These are phyloP conservation scores for Drosophila phalerata DNA, from an alignment of 2,888 invertebrate genomes.

Conservation along the genomic window DNA sequence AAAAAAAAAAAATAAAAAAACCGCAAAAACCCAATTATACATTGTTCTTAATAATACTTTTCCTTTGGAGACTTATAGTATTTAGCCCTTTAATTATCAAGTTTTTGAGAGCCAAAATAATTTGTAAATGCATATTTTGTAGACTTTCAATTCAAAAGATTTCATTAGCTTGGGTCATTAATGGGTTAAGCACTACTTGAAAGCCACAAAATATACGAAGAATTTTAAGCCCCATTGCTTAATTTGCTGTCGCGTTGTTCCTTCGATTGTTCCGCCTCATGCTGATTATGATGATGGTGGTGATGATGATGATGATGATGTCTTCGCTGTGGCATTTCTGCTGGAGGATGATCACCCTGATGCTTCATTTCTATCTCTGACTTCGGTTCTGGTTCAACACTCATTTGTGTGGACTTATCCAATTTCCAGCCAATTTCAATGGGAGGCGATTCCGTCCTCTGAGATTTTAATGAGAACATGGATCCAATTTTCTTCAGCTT, in stretches of 20 bases:
- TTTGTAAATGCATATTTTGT: conserved; percentile 37
- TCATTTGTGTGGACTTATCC: conserved; percentile 72
- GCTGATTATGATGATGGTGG: conserved; percentile 45
- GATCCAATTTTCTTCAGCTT: conserved; percentile 83
- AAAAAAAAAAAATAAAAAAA: conserved; percentile 34
- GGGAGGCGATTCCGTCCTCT: conserved; percentile 54
- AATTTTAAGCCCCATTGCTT: conserved; percentile 57
- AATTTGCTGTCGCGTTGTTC: conserved; percentile 52
- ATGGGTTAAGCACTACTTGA: not conserved
- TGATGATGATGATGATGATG: conserved; percentile 69
- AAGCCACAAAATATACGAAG: not conserved
- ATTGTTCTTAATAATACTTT: conserved; percentile 25
- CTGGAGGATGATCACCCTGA: conserved; percentile 27
- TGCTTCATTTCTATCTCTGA: not conserved
- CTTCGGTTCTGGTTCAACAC: conserved; percentile 20
- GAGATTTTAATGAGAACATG: conserved; percentile 83
- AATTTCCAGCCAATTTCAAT: conserved; percentile 58
- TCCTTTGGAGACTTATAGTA: not conserved
- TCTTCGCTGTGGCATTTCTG: conserved; percentile 30
- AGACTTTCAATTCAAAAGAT: not conserved
- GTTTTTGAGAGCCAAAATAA: not conserved
- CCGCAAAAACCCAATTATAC: conserved; percentile 30
- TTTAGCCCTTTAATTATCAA: conserved; percentile 4
- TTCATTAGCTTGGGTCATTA: not conserved
- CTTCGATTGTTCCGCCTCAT: conserved; percentile 24